These are phyloP conservation scores for Papilio xuthus DNA, from an alignment of 1,140 invertebrate species.

Conservation along the genomic window DNA sequence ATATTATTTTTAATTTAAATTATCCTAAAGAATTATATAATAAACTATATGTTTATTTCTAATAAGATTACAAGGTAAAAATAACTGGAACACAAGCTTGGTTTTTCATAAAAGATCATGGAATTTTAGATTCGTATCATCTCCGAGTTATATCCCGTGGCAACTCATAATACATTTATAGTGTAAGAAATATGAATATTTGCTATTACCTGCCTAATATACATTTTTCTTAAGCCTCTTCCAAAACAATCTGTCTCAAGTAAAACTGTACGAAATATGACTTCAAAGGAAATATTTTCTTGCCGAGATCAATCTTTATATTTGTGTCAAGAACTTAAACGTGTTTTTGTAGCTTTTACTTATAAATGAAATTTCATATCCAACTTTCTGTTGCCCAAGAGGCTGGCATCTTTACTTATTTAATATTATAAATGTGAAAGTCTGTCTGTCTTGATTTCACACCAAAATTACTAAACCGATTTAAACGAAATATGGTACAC, in stretches of 20 bases:
- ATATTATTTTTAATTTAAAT: too few relatives aligned
- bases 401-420: too few relatives aligned
- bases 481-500: too few relatives aligned
- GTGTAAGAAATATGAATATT: not conserved
- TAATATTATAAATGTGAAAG: too few relatives aligned
- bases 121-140: constrained; percentile 11
- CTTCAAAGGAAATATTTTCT: constrained; percentile 24
- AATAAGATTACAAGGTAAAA: not conserved
- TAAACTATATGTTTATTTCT: not conserved
- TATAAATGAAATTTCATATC: constrained; percentile 1
- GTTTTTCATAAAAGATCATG: constrained; percentile 18
- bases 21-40: not conserved
- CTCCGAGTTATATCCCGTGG: not conserved
- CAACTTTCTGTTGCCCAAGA: not conserved
- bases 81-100: not conserved
- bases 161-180: constrained; percentile 20
- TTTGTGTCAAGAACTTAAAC: not conserved
- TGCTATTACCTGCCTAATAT: constrained; percentile 8
- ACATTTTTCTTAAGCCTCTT: constrained; percentile 19
- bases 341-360: not conserved
- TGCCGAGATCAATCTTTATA: constrained; percentile 5
- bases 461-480: too few relatives aligned
- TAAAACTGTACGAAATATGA: constrained; percentile 1
- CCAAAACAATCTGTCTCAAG: constrained; percentile 22
- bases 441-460: too few relatives aligned